These are phyloP conservation scores for Epinephelus awoara DNA, from an alignment of 2,797 vertebrate genomes.

Conservation along the genomic window DNA sequence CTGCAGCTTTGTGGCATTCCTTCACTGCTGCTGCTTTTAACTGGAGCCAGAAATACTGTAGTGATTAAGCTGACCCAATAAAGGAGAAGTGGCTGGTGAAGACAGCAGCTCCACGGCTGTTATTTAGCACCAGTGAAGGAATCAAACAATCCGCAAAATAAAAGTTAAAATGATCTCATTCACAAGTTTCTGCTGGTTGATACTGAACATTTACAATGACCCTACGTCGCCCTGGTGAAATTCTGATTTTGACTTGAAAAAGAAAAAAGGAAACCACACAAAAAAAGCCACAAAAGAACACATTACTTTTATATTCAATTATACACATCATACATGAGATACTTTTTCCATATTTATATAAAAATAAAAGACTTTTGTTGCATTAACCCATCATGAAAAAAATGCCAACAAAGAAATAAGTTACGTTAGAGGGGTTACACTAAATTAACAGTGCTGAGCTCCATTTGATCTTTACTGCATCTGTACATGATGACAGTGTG, in stretches of 20 bases:
- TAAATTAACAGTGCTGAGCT: not conserved
- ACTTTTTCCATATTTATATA: conserved; percentile 50
- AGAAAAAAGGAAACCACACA: not conserved
- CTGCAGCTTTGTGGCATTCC: conserved; percentile 37
- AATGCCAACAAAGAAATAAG: conserved; percentile 44
- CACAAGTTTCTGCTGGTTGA: not conserved
- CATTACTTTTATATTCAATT: conserved; percentile 29
- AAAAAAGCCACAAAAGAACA: conserved; percentile 1
- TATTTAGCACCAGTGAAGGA: conserved; percentile 5
- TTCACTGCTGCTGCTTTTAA: conserved; percentile 27
- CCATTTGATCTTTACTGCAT: not conserved
- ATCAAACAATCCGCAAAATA: not conserved
- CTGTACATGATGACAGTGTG: not conserved
- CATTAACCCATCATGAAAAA: conserved; percentile 27
- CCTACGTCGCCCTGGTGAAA: not conserved
- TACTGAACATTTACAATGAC: not conserved
- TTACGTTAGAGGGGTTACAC: conserved; percentile 17
- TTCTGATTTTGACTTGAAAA: not conserved
- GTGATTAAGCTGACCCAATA: conserved; percentile 25
- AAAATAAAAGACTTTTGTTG: conserved; percentile 67
- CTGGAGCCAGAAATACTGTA: conserved; percentile 20
- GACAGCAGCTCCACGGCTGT: conserved; percentile 3
- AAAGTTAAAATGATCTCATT: not conserved
- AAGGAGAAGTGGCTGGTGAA: not conserved
- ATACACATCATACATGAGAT: conserved; percentile 2